Evolutionary conservation across 2,797 vertebrate genomes (phyloP).

Genomic region (Peromyscus melanophrys): DNA sequence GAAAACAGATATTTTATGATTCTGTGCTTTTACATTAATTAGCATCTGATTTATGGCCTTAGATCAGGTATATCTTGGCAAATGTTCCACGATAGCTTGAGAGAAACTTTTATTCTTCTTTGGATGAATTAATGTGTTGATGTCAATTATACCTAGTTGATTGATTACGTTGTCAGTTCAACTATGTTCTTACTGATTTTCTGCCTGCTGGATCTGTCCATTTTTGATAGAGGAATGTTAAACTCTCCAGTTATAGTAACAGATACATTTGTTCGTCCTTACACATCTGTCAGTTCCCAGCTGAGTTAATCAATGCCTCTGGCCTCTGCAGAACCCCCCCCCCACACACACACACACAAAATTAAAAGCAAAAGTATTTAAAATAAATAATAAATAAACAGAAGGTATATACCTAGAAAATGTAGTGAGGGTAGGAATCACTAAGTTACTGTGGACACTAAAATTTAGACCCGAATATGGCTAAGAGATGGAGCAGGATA

Average conservation of each 20-base stretch:
- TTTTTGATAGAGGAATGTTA: not conserved
- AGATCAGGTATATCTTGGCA: not conserved
- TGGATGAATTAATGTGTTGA: not conserved
- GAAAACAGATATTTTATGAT: not conserved
- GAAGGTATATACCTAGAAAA: not conserved
- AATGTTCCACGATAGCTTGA: not conserved
- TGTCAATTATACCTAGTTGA: constrained; percentile 18
- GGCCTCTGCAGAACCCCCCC: not conserved
- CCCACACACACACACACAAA: not conserved
- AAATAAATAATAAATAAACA: not conserved
- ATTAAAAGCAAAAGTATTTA: not conserved
- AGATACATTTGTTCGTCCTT: not conserved
- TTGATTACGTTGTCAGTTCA: not conserved
- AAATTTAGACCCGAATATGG: not conserved
- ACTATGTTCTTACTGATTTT: constrained; percentile 41
- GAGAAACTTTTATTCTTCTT: not conserved
- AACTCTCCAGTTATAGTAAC: not conserved
- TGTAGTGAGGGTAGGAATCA: not conserved
- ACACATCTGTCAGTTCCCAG: not conserved
- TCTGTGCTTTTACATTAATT: not conserved
- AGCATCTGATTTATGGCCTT: not conserved
- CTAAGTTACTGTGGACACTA: not conserved
- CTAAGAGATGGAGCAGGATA: not conserved
- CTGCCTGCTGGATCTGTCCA: not conserved
- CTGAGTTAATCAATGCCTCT: not conserved